These are phyloP conservation scores for Nanorana parkeri DNA, from an alignment of 2,113 vertebrate genomes.

Conservation along the genomic window DNA sequence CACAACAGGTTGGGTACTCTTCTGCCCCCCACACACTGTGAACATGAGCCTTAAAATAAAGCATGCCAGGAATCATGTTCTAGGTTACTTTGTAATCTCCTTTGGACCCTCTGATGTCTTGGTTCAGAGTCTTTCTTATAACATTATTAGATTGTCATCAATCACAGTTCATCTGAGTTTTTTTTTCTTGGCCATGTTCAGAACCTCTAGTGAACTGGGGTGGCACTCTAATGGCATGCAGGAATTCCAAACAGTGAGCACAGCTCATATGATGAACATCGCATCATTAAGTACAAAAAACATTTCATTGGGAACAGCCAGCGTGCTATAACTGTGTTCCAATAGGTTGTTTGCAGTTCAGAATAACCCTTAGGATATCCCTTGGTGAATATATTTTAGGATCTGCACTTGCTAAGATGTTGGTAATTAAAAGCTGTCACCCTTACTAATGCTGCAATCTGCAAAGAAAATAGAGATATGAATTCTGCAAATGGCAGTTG, in stretches of 20 bases:
- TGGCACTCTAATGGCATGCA: background rate
- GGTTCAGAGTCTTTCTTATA: no score
- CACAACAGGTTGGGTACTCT: no score
- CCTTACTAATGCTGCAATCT: background rate
- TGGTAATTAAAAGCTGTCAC: conserved; percentile 8
- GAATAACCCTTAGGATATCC: background rate
- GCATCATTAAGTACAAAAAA: background rate
- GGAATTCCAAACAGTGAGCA: background rate
- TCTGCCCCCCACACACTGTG: no score
- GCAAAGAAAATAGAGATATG: no score
- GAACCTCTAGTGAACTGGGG: background rate
- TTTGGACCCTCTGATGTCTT: no score
- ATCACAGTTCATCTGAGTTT: background rate
- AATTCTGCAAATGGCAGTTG: no score
- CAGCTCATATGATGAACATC: background rate
- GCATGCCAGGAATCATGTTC: no score
- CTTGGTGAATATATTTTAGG: conserved; percentile 1
- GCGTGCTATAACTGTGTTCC: background rate
- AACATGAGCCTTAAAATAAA: no score
- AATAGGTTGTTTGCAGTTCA: conserved; percentile 3
- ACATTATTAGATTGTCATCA: background rate
- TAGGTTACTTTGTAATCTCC: background rate
- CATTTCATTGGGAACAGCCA: background rate
- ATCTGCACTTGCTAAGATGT: background rate
- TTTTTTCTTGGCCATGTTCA: no score